Evolutionary conservation across 1,140 invertebrate species (phyloP).

Genomic region (Uloborus diversus): DNA sequence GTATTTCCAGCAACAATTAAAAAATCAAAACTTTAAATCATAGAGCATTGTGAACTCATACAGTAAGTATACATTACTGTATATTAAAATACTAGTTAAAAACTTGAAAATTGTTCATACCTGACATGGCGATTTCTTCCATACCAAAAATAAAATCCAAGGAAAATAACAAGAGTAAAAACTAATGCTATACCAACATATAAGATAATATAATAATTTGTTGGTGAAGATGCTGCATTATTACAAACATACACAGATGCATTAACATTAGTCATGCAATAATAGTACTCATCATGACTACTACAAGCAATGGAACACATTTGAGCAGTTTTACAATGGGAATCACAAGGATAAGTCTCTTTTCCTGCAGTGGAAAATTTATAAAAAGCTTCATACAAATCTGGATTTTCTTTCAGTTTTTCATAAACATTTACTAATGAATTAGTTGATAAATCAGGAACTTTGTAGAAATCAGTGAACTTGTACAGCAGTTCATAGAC

Average conservation of each 20-base stretch:
- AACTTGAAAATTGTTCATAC: too few species aligned
- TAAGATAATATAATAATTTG: too few species aligned
- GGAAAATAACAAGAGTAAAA: neutral
- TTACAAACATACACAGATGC: too few species aligned
- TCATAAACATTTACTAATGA: constrained; percentile 29
- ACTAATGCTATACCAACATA: too few species aligned
- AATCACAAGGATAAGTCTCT: neutral
- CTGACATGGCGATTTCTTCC: too few species aligned
- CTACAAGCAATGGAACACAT: constrained; percentile 20
- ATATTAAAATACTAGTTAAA: too few species aligned
- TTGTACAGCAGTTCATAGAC: constrained; percentile 24
- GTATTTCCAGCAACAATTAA: too few species aligned
- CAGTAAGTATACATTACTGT: too few species aligned
- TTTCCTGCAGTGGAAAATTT: constrained; percentile 19
- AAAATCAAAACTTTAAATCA: too few species aligned
- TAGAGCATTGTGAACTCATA: too few species aligned
- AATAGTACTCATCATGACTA: neutral
- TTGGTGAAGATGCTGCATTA: too few species aligned
- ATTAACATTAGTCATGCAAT: constrained; percentile 3
- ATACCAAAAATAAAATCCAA: neutral
- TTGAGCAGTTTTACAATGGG: constrained; percentile 7
- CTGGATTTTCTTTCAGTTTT: neutral
- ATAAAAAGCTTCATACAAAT: constrained; percentile 3
- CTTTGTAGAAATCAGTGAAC: constrained; percentile 15
- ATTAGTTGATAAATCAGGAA: constrained; percentile 26